Percentiles rank a stretch among this genome's conserved stretches.
These are phyloP conservation scores for Trisateles emortualis DNA, from an alignment of 2,888 invertebrate species.

Conservation along the genomic window DNA sequence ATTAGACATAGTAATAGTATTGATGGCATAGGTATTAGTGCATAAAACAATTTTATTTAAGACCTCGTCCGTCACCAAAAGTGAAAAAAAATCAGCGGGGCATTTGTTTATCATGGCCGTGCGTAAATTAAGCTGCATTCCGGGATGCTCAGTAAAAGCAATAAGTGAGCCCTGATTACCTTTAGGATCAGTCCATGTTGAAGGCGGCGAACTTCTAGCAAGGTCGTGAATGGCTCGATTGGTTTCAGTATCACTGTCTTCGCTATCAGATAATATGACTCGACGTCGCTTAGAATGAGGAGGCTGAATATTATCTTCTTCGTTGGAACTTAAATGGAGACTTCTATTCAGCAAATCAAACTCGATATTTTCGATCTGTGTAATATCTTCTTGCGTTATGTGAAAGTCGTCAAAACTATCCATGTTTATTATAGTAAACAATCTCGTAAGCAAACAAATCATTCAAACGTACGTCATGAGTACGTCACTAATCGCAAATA, in stretches of 20 bases:
- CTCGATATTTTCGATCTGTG: conserved; percentile 19
- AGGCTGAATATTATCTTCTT: conserved; percentile 21
- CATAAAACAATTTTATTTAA: conserved; percentile 22
- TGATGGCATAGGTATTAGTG: conserved; percentile 1
- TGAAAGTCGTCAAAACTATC: conserved; percentile 16
- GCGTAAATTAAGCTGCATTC: conserved; percentile 12
- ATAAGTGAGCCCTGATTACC: conserved; percentile 26
- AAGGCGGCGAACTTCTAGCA: conserved; percentile 17
- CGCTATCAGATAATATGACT: conserved; percentile 9
- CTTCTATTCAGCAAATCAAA: conserved; percentile 12
- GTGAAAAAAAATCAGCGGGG: conserved; percentile 18
- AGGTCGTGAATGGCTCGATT: conserved; percentile 15
- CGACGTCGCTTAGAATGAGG: conserved; percentile 1
- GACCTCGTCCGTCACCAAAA: conserved; percentile 15
- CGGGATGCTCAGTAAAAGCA: conserved; percentile 24
- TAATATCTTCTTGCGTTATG: conserved; percentile 21
- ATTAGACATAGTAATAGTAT: neutral
- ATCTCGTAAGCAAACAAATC: no score
- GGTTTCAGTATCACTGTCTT: neutral
- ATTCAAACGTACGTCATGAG: no score
- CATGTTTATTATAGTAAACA: neutral
- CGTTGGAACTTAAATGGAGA: conserved; percentile 19
- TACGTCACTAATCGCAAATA: no score
- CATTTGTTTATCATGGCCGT: conserved; percentile 13
- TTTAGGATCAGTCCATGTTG: conserved; percentile 20